Evolutionary conservation across 2,888 invertebrate genomes (phyloP).

Genomic region (Cerastoderma edule): DNA sequence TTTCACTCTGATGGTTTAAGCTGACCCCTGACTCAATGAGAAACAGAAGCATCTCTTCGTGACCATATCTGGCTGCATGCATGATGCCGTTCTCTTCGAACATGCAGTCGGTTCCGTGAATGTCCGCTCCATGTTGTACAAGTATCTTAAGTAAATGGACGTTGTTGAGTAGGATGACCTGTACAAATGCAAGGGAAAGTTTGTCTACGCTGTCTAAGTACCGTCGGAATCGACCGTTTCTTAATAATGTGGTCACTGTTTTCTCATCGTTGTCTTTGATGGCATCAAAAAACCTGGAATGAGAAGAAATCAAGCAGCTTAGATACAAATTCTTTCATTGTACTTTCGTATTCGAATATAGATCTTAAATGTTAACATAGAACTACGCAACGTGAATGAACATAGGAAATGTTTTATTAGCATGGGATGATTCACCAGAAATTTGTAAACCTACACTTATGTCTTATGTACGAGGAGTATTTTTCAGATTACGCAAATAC

Average conservation of each 20-base stretch:
- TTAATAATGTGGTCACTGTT: conserved; percentile 28
- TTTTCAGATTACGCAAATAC: too few relatives aligned
- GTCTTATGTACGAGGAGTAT: too few relatives aligned
- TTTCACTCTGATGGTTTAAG: conserved; percentile 55
- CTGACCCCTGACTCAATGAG: conserved; percentile 43
- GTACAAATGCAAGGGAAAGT: conserved; percentile 56
- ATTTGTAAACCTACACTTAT: too few relatives aligned
- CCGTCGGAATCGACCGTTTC: conserved; percentile 26
- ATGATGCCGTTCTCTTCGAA: conserved; percentile 61
- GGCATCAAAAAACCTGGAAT: conserved; percentile 53
- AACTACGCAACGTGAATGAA: too few relatives aligned
- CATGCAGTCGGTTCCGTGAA: conserved; percentile 44
- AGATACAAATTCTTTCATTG: too few relatives aligned
- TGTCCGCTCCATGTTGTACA: conserved; percentile 41
- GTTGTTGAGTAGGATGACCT: conserved; percentile 53
- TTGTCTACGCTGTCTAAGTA: conserved; percentile 44
- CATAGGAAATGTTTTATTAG: too few relatives aligned
- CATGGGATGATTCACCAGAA: too few relatives aligned
- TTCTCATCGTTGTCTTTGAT: conserved; percentile 37
- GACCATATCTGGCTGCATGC: conserved; percentile 57
- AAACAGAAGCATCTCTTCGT: conserved; percentile 50
- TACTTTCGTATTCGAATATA: too few relatives aligned
- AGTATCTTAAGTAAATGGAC: conserved; percentile 40
- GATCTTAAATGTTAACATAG: too few relatives aligned
- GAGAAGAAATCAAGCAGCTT: too few relatives aligned